These are phyloP conservation scores for Montipora capitata DNA, from an alignment of 92 coral and sea anemone genomes.

Conservation along the genomic window DNA sequence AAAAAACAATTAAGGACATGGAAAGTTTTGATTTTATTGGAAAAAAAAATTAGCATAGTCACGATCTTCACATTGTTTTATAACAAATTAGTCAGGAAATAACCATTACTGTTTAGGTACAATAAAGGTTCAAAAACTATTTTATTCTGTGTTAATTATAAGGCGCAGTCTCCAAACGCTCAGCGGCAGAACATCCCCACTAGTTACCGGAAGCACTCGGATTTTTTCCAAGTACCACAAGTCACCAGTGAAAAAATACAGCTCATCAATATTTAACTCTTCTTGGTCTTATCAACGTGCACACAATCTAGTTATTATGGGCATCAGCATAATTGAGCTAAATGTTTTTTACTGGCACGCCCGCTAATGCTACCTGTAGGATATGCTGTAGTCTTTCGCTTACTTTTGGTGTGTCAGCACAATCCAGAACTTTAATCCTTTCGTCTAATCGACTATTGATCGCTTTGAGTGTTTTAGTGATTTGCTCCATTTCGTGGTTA, in stretches of 20 bases:
- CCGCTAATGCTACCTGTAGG: slow-evolving; percentile 29
- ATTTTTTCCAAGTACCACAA: too few relatives aligned
- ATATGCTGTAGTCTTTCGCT: slow-evolving; percentile 25
- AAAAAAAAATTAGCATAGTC: background rate
- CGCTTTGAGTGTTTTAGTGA: slow-evolving; percentile 50
- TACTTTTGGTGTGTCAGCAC: slow-evolving; percentile 33
- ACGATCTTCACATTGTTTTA: background rate
- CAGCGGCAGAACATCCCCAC: too few relatives aligned
- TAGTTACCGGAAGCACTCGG: too few relatives aligned
- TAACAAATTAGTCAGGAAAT: background rate
- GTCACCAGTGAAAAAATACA: too few relatives aligned
- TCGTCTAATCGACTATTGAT: slow-evolving; percentile 66
- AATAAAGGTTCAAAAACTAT: background rate
- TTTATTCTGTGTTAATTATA: background rate
- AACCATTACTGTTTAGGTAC: background rate
- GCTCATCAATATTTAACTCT: too few relatives aligned
- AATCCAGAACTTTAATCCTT: slow-evolving; percentile 41
- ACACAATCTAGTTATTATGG: too few relatives aligned
- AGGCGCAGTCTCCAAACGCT: too few relatives aligned
- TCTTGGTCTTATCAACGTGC: too few relatives aligned
- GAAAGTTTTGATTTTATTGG: background rate
- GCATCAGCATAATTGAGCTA: background rate
- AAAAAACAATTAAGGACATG: background rate
- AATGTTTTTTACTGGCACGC: slow-evolving; percentile 20
- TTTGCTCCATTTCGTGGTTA: slow-evolving; percentile 55